phyloP scores from a whole-genome alignment of 1,140 invertebrate species.

The Hermetia illucens region DNA sequence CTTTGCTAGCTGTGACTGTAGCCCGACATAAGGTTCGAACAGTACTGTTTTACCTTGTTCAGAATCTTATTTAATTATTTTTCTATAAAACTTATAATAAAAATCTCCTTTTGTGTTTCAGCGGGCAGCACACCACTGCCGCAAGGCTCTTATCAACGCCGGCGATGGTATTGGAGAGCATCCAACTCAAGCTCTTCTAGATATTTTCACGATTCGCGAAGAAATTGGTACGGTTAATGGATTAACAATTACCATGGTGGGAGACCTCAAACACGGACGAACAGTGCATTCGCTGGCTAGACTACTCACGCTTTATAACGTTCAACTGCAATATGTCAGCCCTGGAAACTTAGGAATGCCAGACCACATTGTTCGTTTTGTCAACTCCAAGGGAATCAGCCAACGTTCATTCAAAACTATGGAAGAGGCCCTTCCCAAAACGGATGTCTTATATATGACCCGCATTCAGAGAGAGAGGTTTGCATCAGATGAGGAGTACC shows the following conservation, averaged over 20 bases:
- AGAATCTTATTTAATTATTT: slow-evolving; percentile 3
- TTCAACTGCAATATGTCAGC: slow-evolving; percentile 79
- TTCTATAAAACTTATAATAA: no score
- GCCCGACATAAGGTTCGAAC: neutral
- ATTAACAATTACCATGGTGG: slow-evolving; percentile 83
- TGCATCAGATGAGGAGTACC: slow-evolving; percentile 66
- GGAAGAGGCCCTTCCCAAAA: slow-evolving; percentile 76
- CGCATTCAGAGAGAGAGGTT: slow-evolving; percentile 95
- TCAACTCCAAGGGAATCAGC: slow-evolving; percentile 57
- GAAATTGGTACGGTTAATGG: slow-evolving; percentile 98
- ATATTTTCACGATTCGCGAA: slow-evolving; percentile 96
- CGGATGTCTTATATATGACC: slow-evolving; percentile 97
- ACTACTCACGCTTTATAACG: slow-evolving; percentile 80
- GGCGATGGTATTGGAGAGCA: slow-evolving; percentile 98
- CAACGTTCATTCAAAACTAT: slow-evolving; percentile 61
- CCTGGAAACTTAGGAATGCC: slow-evolving; percentile 84
- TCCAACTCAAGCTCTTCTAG: slow-evolving; percentile 93
- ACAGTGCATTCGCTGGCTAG: slow-evolving; percentile 95
- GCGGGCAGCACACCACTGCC: slow-evolving; percentile 63
- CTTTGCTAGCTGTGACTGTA: slow-evolving; percentile 1
- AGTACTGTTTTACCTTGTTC: neutral
- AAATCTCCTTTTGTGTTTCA: slow-evolving; percentile 28
- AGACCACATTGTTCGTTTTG: slow-evolving; percentile 62
- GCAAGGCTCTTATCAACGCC: slow-evolving; percentile 91
- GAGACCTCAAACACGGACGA: slow-evolving; percentile 93